Conservation (phyloP, 1,140 invertebrate genomes). For the Coptotermes formosanus region DNA sequence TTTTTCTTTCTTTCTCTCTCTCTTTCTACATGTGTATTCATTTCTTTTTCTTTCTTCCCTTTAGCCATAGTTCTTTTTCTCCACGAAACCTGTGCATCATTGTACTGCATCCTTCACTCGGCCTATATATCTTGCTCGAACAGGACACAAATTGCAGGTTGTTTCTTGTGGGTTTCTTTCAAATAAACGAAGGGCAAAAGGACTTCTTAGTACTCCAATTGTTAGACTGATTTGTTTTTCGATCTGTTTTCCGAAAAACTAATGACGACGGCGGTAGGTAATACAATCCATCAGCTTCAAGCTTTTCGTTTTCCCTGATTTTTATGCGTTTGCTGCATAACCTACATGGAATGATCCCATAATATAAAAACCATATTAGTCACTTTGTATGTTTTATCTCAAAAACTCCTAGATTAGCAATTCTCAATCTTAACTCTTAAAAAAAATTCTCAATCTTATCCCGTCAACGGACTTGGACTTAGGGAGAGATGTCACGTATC, state of each 20-base stretch:
- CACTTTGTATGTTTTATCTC: too few species aligned
- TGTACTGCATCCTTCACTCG: background rate
- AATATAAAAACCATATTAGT: too few species aligned
- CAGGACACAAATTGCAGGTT: background rate
- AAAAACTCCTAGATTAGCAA: too few species aligned
- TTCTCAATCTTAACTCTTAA: too few species aligned
- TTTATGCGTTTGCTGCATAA: too few species aligned
- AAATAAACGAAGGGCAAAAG: background rate
- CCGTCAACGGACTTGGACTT: too few species aligned
- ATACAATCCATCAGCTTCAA: background rate
- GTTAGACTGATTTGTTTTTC: background rate
- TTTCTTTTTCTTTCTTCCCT: background rate
- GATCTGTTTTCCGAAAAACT: background rate
- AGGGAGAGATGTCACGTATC: too few species aligned
- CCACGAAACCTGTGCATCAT: background rate
- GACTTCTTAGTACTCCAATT: background rate
- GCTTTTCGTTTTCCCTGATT: too few species aligned
- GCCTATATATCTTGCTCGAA: background rate
- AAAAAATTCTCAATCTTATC: too few species aligned
- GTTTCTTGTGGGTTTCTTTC: background rate
- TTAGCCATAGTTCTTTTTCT: conserved; percentile 7
- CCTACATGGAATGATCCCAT: too few species aligned
- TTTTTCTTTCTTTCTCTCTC: background rate
- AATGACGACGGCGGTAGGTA: background rate
- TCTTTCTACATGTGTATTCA: background rate